phyloP scores from a whole-genome alignment of 2,888 invertebrate species.

The Apotomis capreana region DNA sequence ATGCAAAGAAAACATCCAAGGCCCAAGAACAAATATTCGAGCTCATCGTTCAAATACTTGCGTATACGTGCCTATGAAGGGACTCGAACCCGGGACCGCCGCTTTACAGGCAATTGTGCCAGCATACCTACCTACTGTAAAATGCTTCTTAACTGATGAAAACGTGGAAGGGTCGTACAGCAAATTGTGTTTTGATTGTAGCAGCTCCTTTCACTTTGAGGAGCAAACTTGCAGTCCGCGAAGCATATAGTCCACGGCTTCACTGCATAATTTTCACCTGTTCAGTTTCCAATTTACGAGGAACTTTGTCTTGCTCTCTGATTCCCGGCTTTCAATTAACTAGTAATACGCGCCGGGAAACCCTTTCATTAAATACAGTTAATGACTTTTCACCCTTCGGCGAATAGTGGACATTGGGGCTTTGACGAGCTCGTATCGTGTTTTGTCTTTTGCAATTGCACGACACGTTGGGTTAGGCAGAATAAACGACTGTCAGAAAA shows the following conservation, averaged over 20 bases:
- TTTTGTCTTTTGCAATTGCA: conserved; percentile 69
- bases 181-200: background rate
- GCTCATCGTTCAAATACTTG: too few species aligned
- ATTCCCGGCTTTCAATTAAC: conserved; percentile 81
- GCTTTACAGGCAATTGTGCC: too few species aligned
- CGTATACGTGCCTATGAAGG: too few species aligned
- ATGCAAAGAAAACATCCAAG: too few species aligned
- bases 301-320: conserved; percentile 72
- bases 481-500: conserved; percentile 6
- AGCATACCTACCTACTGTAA: too few species aligned
- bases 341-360: conserved; percentile 77
- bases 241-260: background rate
- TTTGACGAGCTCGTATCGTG: conserved; percentile 65
- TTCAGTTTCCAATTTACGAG: conserved; percentile 60
- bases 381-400: conserved; percentile 81
- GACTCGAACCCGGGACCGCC: too few species aligned
- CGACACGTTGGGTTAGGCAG: conserved; percentile 56
- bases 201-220: background rate
- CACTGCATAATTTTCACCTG: conserved; percentile 45
- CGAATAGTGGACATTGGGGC: conserved; percentile 78
- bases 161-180: too few species aligned
- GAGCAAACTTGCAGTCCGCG: background rate
- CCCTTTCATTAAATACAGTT: conserved; percentile 80
- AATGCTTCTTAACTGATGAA: too few species aligned
- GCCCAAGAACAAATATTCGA: too few species aligned